Percentiles rank a stretch among this genome's conserved stretches.
Evolutionary conservation across 2,113 vertebrate genomes (phyloP).

Genomic region (Notiomystis cincta): DNA sequence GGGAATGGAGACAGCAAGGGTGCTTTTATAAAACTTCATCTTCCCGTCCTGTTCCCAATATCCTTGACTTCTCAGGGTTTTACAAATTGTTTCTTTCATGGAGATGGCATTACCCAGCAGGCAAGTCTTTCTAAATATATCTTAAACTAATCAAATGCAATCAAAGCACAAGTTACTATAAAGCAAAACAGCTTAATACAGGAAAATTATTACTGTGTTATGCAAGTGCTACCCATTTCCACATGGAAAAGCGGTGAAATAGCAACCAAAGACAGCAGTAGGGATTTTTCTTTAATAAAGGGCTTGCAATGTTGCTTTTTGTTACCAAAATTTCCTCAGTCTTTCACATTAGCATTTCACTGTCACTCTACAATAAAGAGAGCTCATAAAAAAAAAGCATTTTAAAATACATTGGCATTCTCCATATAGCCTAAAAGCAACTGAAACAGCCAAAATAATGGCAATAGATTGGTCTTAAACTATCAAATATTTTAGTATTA

Average conservation of each 20-base stretch:
- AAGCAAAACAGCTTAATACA: constrained; percentile 11
- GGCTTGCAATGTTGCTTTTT: not conserved
- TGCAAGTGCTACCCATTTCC: not conserved
- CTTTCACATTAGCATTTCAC: not conserved
- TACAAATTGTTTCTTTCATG: not conserved
- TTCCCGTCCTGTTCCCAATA: not conserved
- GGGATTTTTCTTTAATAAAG: not conserved
- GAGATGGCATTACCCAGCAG: not conserved
- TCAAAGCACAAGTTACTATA: not conserved
- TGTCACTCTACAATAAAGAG: not conserved
- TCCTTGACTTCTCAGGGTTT: not conserved
- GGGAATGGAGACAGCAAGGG: not conserved
- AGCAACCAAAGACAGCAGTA: not conserved
- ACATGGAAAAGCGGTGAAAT: not conserved
- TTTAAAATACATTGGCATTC: not conserved
- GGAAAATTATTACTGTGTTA: not conserved
- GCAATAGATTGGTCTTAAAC: not conserved
- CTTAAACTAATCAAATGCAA: constrained; percentile 18
- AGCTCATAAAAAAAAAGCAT: not conserved
- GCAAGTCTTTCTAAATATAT: not conserved
- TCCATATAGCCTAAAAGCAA: not conserved
- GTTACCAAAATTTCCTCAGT: not conserved
- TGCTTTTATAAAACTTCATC: not conserved
- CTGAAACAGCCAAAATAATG: not conserved
- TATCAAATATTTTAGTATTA: not conserved